Conservation (phyloP, 35 echinoderm and acorn worm species). For the Chiridota heheva region DNA sequence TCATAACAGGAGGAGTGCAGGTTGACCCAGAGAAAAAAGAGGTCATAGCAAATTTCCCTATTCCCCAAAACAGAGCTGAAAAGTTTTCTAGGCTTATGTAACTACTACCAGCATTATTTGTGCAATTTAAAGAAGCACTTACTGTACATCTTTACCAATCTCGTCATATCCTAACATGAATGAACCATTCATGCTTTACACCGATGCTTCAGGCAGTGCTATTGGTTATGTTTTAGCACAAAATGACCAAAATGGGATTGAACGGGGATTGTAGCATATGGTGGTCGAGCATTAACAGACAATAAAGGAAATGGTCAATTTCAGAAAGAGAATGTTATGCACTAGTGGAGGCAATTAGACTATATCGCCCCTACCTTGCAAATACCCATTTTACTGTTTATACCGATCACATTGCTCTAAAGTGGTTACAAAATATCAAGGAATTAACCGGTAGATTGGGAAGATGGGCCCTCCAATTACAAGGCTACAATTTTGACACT, state of each 20-base stretch:
- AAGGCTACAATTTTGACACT: slow-evolving; percentile 34
- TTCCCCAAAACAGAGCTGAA: neutral
- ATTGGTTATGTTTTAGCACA: slow-evolving; percentile 53
- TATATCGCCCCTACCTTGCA: slow-evolving; percentile 12
- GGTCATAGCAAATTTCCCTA: slow-evolving; percentile 4
- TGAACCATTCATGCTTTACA: slow-evolving; percentile 33
- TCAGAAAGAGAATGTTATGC: slow-evolving; percentile 43
- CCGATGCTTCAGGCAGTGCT: slow-evolving; percentile 53
- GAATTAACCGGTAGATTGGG: slow-evolving; percentile 39
- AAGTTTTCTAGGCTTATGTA: slow-evolving; percentile 20
- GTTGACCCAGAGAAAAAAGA: slow-evolving; percentile 29
- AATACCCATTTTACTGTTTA: slow-evolving; percentile 35
- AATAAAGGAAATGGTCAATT: slow-evolving; percentile 57
- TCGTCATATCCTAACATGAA: slow-evolving; percentile 59
- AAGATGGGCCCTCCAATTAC: slow-evolving; percentile 20
- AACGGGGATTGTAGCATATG: slow-evolving; percentile 41
- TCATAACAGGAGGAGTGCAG: slow-evolving; percentile 19
- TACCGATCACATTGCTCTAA: slow-evolving; percentile 36
- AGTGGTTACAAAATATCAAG: slow-evolving; percentile 25
- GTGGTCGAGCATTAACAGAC: slow-evolving; percentile 27
- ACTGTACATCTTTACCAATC: slow-evolving; percentile 43
- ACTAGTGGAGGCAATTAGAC: slow-evolving; percentile 19
- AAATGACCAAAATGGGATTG: slow-evolving; percentile 23
- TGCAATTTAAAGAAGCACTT: slow-evolving; percentile 60
- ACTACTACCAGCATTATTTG: slow-evolving; percentile 9